Percentiles rank a stretch among this genome's conserved stretches.
phyloP scores from a whole-genome alignment of 2,888 invertebrate species.

The Caenorhabditis sulstoni region DNA sequence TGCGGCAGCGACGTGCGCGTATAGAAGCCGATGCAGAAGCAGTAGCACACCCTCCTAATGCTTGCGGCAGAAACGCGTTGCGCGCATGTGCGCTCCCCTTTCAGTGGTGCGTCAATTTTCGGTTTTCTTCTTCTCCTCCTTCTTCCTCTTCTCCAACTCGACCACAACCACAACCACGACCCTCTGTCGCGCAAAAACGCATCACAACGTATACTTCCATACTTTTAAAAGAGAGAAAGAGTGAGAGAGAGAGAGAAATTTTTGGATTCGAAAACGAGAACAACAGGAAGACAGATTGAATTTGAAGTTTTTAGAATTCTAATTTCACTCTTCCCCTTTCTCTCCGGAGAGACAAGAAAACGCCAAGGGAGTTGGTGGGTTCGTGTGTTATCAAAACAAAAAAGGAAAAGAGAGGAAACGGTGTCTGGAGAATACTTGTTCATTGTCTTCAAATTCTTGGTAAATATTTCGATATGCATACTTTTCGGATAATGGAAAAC shows the following conservation, averaged over 20 bases:
- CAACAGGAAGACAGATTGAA: background rate
- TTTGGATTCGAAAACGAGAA: background rate
- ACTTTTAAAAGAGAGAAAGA: background rate
- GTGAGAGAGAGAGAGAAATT: background rate
- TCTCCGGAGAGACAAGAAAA: no score
- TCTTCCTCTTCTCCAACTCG: constrained; percentile 3
- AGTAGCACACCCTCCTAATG: no score
- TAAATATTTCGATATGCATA: constrained; percentile 23
- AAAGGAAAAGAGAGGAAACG: no score
- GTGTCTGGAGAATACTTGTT: background rate
- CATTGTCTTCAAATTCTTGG: background rate
- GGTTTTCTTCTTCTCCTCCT: constrained; percentile 14
- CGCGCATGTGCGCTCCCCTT: constrained; percentile 18
- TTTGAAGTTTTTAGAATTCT: no score
- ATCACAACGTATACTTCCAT: constrained; percentile 6
- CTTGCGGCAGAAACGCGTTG: constrained; percentile 11
- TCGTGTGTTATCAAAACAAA: no score
- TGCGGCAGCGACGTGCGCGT: constrained; percentile 10
- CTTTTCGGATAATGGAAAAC: constrained; percentile 14
- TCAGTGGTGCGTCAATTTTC: constrained; percentile 27
- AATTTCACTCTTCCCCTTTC: no score
- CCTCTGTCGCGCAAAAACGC: background rate
- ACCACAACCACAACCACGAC: constrained; percentile 16
- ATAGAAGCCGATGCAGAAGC: constrained; percentile 23
- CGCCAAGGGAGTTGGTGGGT: no score